Evolutionary conservation across 2,797 vertebrate genomes (phyloP), one percentile per base, ranked within the genome.

Genomic region (Iguana delicatissima): DNA sequence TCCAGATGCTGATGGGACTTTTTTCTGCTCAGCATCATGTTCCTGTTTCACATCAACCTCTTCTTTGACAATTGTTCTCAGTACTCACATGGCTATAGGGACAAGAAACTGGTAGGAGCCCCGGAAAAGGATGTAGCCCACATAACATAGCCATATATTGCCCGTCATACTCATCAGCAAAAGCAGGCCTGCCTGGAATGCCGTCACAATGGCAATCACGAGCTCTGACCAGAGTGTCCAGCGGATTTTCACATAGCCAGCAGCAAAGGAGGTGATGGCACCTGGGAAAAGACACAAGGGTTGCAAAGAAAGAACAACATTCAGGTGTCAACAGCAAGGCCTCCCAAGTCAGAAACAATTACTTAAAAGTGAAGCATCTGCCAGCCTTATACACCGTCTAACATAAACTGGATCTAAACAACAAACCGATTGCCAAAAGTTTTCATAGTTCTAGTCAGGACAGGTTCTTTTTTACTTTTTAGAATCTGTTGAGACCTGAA

Each of bases 81-180:
- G 24, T 12, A 98, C 99, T 97, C 94, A 99, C 99, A 98, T 99
- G 91, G 99, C 99, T 0, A 99, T 97, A 22, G 99, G 99, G 92
- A 99, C 98, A 89, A 99, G 97, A 92, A 99, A 99, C 97, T 99
- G 99, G 96, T 99, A 97, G 95, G 98, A 97, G n/a, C 98, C 95
- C 0, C 98, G 98, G 97, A 99, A 99, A 84, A 99, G 93, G 57
- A 98, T 89, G 0, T 98, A 99, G 90, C 98, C 85, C 0, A 72
- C 0, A 0, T 99, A 99, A 97, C 99, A 99, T 26, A 98, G 80
- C 99, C 99, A 99, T 88, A 99, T 98, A 94, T 97, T 93, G 8
- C 4, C 0, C 0, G 98, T 98, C 35, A 64, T 96, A 76, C 94
- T 93, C 98, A 99, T 98, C 89, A 99, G 95, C 13, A 99, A 97